A percentile compares a stretch with the other conserved stretches of the same genome.
phyloP scores from a whole-genome alignment of 2,797 vertebrate species.

The Hozukius guyotensis region DNA sequence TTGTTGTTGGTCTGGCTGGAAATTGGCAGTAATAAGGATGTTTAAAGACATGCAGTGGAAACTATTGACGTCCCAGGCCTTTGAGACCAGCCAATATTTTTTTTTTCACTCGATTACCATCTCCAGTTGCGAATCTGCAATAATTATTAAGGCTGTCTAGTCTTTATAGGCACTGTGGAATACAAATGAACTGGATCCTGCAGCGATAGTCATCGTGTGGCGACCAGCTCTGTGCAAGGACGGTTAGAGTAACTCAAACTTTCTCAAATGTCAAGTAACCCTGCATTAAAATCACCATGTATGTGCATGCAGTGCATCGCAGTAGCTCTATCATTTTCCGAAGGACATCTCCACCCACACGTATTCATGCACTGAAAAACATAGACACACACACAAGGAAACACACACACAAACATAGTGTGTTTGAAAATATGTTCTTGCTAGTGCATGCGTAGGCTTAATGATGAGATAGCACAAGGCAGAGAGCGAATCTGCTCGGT shows the following conservation, averaged over 20 bases:
- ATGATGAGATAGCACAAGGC: slow-evolving; percentile 55
- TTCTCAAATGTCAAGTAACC: slow-evolving; percentile 31
- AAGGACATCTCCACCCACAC: slow-evolving; percentile 2
- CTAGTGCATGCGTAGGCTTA: slow-evolving; percentile 20
- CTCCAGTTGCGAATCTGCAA: slow-evolving; percentile 55
- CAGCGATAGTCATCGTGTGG: background rate
- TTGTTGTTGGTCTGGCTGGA: slow-evolving; percentile 43
- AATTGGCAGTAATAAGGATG: slow-evolving; percentile 61
- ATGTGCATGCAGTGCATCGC: slow-evolving; percentile 5
- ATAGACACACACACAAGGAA: background rate
- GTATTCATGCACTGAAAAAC: background rate
- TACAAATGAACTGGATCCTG: slow-evolving; percentile 55
- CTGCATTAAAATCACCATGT: slow-evolving; percentile 11
- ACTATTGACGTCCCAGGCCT: slow-evolving; percentile 59
- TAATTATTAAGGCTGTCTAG: slow-evolving; percentile 58
- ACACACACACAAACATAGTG: background rate
- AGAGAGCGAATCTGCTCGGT: slow-evolving; percentile 51
- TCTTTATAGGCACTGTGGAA: slow-evolving; percentile 43
- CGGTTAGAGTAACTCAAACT: slow-evolving; percentile 9
- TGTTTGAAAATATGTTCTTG: slow-evolving; percentile 16
- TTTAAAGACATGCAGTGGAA: slow-evolving; percentile 61
- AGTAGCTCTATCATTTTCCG: background rate
- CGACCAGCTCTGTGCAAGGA: background rate
- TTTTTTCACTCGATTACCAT: slow-evolving; percentile 47
- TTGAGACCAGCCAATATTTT: slow-evolving; percentile 49